Base-by-base conservation (phyloP, 2,113 vertebrate genomes). In the Cathartes aura region DNA sequence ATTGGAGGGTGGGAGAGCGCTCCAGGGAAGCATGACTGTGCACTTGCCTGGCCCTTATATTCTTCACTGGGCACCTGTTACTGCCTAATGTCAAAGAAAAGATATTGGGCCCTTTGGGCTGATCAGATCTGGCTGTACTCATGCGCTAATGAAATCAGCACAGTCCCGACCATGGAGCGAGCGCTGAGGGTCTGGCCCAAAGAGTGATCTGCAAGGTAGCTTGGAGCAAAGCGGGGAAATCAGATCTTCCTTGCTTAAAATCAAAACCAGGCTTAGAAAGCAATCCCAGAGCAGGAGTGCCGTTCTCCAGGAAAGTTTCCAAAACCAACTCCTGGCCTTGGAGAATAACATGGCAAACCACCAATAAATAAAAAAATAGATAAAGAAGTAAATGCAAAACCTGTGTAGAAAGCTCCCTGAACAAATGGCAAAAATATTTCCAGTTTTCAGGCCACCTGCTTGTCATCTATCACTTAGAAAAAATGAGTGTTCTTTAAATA, bases 351-450 rank as follows among this genome's bases (percentile, higher is more conserved):
- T 97, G 97, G 97, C 97, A 95, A 96, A 38, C 45, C 74, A 97
- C 90, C 97, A 97, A 94, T 93, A 95, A 97, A 97, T 94, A 97
- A 96, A 95, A 94, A 97, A 94, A 90, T 95, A 97, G 96, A 96
- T 95, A 97, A 94, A 96, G 90, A 82, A 95, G 71, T 89, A 96
- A 95, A 96, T 89, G 81, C 86, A 90, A 95, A 96, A 96, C 87
- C 94, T 96, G 74, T 76, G 82, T 89, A 93, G 94, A 97, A 95
- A 95, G 83, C 53, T 95, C 81, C 84, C 91, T 73, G 93, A 96
- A 96, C 81, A 94, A 97, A 96, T 83, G 94, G 87, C 70, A 90
- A 72, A 85, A 90, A 70, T 96, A 85, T 80, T 97, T 94, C 78
- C 82, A 94, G 66, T 93, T 96, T 95, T 95, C 63, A 93, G 89